Evolutionary conservation across 2,888 invertebrate species (phyloP), one percentile per base, ranked within the genome.

Genomic region (Caenorhabditis japonica): DNA sequence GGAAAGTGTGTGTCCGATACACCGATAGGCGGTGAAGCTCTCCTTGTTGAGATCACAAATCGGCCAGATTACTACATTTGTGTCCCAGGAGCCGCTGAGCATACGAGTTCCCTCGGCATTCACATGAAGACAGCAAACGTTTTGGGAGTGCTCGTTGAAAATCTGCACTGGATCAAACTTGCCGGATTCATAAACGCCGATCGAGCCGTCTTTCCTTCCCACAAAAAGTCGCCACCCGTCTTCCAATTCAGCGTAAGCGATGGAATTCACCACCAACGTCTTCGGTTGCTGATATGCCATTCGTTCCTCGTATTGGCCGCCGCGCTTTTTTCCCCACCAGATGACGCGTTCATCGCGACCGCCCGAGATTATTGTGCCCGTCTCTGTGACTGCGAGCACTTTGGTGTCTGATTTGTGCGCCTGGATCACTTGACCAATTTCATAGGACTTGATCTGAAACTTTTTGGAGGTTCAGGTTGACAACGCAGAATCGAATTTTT

Each of bases 41-140:
- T 47, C 19, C 10, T 64, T 66, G 7, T 46, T 21, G 1, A 72
- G 23, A 17, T 76, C 74, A 8, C 69, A 33, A 34, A 81, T 74
- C 10, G 91, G 88, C 95, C 97, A 97, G 47, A 94, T 90, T 85
- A 93, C 92, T 0, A 93, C 94, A 4, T 93, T 93, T 77, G 91
- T 91, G 88, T 97, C 97, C 96, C 97, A 97, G 47, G 96, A 96
- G 41, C 94, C 93, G 86, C 94, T 94, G 58, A 93, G 88, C 83
- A 94, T 90, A 10, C 91, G 90, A 53, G 91, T 91, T 53, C 90
- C 87, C 60, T 88, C 88, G 3, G 88, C 36, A 46, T 85, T 89
- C 61, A 88, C 85, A 38, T 88, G 87, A 46, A 91, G 83, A 30
- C 89, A 84, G 84, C 90, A 90, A 7, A 91, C 90, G 30, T 82